phyloP scores from a whole-genome alignment of 2,797 vertebrate species.

The Ptychobarbus kaznakovi region DNA sequence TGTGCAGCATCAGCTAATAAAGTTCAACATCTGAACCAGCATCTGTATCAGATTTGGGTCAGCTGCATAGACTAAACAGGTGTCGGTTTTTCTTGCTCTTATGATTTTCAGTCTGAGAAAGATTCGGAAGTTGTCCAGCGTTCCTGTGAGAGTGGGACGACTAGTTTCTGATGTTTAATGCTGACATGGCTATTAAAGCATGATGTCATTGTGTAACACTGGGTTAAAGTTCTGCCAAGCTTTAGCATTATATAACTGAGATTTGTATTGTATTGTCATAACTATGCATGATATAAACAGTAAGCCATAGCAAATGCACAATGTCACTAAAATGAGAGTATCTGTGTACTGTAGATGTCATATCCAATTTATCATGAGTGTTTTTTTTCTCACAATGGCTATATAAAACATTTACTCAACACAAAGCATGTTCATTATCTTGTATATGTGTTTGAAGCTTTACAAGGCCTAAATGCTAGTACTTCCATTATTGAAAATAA shows the following conservation, averaged over 20 bases:
- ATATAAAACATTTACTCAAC: neutral
- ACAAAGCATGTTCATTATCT: neutral
- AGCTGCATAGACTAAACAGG: slow-evolving; percentile 17
- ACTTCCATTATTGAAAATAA: neutral
- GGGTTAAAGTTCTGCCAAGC: neutral
- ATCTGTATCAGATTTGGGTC: slow-evolving; percentile 40
- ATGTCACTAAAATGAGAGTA: neutral
- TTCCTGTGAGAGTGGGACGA: neutral
- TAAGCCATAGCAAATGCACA: neutral
- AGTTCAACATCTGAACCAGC: slow-evolving; percentile 39
- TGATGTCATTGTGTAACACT: slow-evolving; percentile 10
- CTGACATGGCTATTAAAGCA: neutral
- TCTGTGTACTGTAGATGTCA: slow-evolving; percentile 2
- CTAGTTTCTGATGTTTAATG: neutral
- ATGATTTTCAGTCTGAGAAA: slow-evolving; percentile 17
- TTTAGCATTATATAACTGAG: neutral
- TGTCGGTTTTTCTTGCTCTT: slow-evolving; percentile 6
- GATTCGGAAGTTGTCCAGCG: neutral
- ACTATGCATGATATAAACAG: slow-evolving; percentile 2
- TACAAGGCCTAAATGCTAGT: neutral
- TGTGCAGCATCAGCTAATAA: slow-evolving; percentile 51
- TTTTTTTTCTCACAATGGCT: neutral
- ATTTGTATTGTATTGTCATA: neutral
- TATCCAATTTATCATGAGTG: slow-evolving; percentile 4
- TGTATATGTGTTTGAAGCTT: neutral